A percentile compares a stretch with the other conserved stretches of the same genome.
phyloP scores from a whole-genome alignment of 92 coral and sea anemone genomes.

The Galaxea fascicularis region DNA sequence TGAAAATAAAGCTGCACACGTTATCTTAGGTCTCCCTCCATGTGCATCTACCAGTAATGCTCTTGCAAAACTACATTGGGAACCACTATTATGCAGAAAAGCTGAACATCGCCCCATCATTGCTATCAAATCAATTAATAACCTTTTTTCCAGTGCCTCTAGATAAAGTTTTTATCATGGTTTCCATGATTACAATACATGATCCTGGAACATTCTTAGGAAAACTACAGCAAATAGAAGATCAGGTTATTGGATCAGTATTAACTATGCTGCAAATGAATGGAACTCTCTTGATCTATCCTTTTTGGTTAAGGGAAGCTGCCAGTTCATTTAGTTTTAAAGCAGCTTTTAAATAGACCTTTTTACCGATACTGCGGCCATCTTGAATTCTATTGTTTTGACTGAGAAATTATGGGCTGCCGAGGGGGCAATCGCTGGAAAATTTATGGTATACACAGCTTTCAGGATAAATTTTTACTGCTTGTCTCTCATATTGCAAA shows the following conservation, averaged over 20 bases:
- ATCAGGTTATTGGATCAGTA: slow-evolving; percentile 36
- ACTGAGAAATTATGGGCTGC: no score
- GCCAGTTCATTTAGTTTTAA: no score
- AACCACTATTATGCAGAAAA: slow-evolving; percentile 26
- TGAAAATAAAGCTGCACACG: slow-evolving; percentile 47
- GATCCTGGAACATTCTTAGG: slow-evolving; percentile 38
- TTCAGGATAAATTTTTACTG: no score
- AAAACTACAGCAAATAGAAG: slow-evolving; percentile 35
- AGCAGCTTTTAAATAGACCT: no score
- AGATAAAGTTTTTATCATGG: slow-evolving; percentile 14
- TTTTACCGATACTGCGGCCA: no score
- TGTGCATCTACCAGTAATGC: slow-evolving; percentile 51
- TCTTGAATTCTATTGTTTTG: no score
- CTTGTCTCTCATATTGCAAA: no score
- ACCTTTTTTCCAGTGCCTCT: slow-evolving; percentile 33
- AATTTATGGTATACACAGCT: no score
- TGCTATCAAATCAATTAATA: slow-evolving; percentile 24
- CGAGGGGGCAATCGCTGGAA: no score
- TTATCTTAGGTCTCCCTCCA: slow-evolving; percentile 44
- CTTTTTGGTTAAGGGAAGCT: slow-evolving; percentile 6
- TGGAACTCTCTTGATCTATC: no score
- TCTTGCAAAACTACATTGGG: slow-evolving; percentile 46
- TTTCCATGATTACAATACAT: slow-evolving; percentile 30
- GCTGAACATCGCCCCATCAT: slow-evolving; percentile 41
- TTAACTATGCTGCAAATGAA: slow-evolving; percentile 44